These are phyloP conservation scores for Drosophila borborema DNA, from an alignment of 2,888 invertebrate genomes.

Conservation along the genomic window DNA sequence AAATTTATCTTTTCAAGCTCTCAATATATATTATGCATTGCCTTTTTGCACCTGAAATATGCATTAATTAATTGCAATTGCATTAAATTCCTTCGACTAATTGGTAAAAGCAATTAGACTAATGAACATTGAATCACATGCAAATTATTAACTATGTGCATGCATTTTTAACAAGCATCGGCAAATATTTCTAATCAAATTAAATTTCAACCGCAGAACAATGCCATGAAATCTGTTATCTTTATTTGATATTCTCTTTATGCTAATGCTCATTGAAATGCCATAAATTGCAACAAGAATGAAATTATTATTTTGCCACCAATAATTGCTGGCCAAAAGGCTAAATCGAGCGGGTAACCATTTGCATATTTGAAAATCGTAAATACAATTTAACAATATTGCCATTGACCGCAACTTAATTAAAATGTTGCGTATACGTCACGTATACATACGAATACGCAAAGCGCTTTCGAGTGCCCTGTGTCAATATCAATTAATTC, in stretches of 20 bases:
- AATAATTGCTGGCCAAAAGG: conserved; percentile 22
- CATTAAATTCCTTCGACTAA: conserved; percentile 52
- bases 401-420: conserved; percentile 73
- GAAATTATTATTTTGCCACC: conserved; percentile 29
- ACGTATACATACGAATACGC: conserved; percentile 24
- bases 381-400: conserved; percentile 63
- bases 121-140: conserved; percentile 67
- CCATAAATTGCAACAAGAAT: conserved; percentile 29
- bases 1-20: background rate
- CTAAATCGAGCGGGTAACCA: conserved; percentile 7
- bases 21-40: background rate
- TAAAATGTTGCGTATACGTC: conserved; percentile 71
- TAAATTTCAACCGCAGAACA: conserved; percentile 6
- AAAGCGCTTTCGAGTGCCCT: conserved; percentile 15
- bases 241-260: conserved; percentile 37
- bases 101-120: conserved; percentile 69
- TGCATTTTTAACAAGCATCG: conserved; percentile 50
- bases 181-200: conserved; percentile 32
- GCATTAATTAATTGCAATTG: conserved; percentile 35
- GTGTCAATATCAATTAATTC: conserved; percentile 46
- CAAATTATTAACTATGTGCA: conserved; percentile 63
- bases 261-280: conserved; percentile 26
- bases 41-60: background rate
- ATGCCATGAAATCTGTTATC: conserved; percentile 5
- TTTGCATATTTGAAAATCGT: conserved; percentile 68